phyloP scores from a whole-genome alignment of 2,888 invertebrate species.

The Automeris io region DNA sequence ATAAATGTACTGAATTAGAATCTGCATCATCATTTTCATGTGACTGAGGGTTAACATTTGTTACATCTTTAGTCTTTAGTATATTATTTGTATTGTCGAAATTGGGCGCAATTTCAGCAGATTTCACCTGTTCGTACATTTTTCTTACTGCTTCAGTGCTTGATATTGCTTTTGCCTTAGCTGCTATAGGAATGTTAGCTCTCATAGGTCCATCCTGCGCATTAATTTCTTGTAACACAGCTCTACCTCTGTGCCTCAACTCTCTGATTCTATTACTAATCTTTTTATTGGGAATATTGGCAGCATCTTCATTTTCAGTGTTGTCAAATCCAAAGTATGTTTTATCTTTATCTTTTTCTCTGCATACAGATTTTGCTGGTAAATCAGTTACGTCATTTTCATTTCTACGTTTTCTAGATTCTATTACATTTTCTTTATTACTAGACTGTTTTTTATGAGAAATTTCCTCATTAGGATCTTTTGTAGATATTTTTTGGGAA shows the following conservation, averaged over 20 bases:
- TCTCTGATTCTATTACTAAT: slow-evolving; percentile 24
- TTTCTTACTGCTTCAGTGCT: slow-evolving; percentile 42
- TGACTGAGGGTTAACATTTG: slow-evolving; percentile 23
- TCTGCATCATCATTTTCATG: slow-evolving; percentile 34
- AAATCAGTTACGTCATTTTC: slow-evolving; percentile 19
- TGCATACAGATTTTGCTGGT: slow-evolving; percentile 22
- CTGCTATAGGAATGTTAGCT: slow-evolving; percentile 36
- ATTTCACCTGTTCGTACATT: slow-evolving; percentile 42
- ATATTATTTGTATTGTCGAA: slow-evolving; percentile 31
- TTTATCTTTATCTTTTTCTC: slow-evolving; percentile 33
- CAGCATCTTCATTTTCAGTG: slow-evolving; percentile 45
- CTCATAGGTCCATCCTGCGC: slow-evolving; percentile 38
- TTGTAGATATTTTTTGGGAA: slow-evolving; percentile 21
- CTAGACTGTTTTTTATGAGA: slow-evolving; percentile 21
- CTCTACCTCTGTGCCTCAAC: slow-evolving; percentile 36
- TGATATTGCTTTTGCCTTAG: slow-evolving; percentile 34
- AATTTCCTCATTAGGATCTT: slow-evolving; percentile 15
- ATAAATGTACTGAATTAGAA: slow-evolving; percentile 55
- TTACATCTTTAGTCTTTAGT: slow-evolving; percentile 18
- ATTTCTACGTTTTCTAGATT: slow-evolving; percentile 23
- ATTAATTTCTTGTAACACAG: slow-evolving; percentile 52
- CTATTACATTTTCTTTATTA: slow-evolving; percentile 26
- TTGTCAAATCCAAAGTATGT: slow-evolving; percentile 72
- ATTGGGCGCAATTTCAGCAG: slow-evolving; percentile 43
- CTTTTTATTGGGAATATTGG: slow-evolving; percentile 58